Evolutionary conservation across 1,140 invertebrate genomes (phyloP).

Genomic region (Caenorhabditis latens): DNA sequence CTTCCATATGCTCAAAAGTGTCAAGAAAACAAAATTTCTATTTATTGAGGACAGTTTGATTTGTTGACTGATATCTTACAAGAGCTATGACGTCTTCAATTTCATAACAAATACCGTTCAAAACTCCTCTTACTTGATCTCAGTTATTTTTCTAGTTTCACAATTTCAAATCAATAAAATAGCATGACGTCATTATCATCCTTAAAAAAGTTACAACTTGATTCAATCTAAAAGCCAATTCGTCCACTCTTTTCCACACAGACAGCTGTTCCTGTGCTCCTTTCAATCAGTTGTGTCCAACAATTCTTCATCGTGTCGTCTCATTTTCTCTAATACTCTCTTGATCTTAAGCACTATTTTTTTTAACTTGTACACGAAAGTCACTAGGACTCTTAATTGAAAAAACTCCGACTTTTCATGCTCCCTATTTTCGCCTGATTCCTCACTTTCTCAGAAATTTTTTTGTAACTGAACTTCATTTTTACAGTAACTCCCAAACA

Average conservation of each 20-base stretch:
- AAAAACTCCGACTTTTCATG: neutral
- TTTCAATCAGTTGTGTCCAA: slow-evolving; percentile 36
- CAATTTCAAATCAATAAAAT: neutral
- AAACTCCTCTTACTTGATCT: neutral
- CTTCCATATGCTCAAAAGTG: slow-evolving; percentile 36
- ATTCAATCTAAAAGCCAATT: neutral
- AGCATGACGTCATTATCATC: neutral
- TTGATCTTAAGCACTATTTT: neutral
- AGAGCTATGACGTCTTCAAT: too few species aligned
- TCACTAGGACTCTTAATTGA: neutral
- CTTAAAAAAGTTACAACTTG: slow-evolving; percentile 15
- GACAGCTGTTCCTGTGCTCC: slow-evolving; percentile 47
- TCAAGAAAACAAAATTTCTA: too few species aligned
- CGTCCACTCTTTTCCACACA: neutral
- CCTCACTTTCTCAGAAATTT: neutral
- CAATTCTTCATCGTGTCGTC: neutral
- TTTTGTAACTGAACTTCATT: too few species aligned
- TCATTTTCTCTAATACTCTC: slow-evolving; percentile 28
- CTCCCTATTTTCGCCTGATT: neutral
- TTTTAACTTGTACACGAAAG: neutral
- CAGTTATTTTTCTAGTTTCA: neutral
- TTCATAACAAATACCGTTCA: neutral
- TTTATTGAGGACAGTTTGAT: too few species aligned
- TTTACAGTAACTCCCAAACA: slow-evolving; percentile 16
- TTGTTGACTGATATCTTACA: too few species aligned